phyloP scores from a whole-genome alignment of 2,888 invertebrate species.

The Cataglyphis albicans region DNA sequence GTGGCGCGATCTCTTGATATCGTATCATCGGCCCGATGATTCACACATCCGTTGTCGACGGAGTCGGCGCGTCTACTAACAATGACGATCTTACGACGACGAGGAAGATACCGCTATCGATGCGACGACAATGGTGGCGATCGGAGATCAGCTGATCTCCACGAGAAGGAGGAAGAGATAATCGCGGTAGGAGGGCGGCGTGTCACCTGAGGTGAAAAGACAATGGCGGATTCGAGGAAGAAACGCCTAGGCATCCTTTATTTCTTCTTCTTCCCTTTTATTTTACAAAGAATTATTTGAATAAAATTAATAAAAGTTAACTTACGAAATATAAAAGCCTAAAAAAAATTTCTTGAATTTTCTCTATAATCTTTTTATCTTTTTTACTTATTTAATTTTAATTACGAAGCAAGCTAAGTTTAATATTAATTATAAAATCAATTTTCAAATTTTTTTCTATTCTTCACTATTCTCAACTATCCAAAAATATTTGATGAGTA shows the following conservation, averaged over 20 bases:
- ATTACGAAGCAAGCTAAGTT: not conserved
- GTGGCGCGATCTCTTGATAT: slow-evolving; percentile 63
- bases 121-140: slow-evolving; percentile 23
- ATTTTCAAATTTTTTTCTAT: not conserved
- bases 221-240: not conserved
- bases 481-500: slow-evolving; percentile 37
- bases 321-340: not conserved
- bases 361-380: not conserved
- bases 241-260: not conserved
- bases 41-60: slow-evolving; percentile 53
- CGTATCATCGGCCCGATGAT: slow-evolving; percentile 33
- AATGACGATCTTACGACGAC: slow-evolving; percentile 44
- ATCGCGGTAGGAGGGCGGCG: slow-evolving; percentile 19
- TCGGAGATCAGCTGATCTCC: slow-evolving; percentile 62
- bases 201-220: not conserved
- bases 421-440: not conserved
- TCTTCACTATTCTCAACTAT: not conserved
- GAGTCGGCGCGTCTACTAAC: slow-evolving; percentile 61
- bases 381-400: not conserved
- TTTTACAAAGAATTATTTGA: not conserved
- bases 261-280: not conserved
- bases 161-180: slow-evolving; percentile 19
- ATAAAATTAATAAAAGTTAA: not conserved
- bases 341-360: not conserved
- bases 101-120: slow-evolving; percentile 28